Conservation (phyloP, 2,113 vertebrate genomes). For the Aphelocoma coerulescens region DNA sequence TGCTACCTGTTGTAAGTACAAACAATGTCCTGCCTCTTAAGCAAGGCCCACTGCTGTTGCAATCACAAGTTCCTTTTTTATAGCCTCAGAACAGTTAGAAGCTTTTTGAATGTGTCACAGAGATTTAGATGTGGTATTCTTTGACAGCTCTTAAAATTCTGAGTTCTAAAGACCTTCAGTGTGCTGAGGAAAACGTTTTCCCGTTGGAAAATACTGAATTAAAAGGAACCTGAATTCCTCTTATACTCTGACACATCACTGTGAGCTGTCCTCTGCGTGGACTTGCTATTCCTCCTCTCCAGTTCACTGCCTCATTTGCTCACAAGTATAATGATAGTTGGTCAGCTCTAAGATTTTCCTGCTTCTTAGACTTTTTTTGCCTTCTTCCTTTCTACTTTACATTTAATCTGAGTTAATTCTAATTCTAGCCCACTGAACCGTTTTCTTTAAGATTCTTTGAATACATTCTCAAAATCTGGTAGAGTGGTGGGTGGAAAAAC, state of each 20-base stretch:
- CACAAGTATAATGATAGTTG: background rate
- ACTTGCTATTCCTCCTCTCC: background rate
- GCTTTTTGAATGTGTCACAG: background rate
- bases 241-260: background rate
- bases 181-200: background rate
- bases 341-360: background rate
- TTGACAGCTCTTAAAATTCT: background rate
- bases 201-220: background rate
- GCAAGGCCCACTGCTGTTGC: background rate
- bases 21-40: background rate
- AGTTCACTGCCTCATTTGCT: background rate
- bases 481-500: background rate
- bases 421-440: background rate
- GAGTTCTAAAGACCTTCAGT: background rate
- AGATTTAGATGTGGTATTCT: background rate
- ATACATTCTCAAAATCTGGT: background rate
- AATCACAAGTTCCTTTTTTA: background rate
- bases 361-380: background rate
- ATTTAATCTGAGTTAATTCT: background rate
- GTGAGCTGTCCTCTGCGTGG: background rate
- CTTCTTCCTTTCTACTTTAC: background rate
- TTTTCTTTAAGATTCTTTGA: background rate
- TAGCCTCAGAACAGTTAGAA: background rate
- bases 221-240: background rate
- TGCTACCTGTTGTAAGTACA: conserved; percentile 99